Percentiles rank a stretch among this genome's conserved stretches.
phyloP scores from a whole-genome alignment of 2,797 vertebrate genomes.

The Uromys caudimaculatus region DNA sequence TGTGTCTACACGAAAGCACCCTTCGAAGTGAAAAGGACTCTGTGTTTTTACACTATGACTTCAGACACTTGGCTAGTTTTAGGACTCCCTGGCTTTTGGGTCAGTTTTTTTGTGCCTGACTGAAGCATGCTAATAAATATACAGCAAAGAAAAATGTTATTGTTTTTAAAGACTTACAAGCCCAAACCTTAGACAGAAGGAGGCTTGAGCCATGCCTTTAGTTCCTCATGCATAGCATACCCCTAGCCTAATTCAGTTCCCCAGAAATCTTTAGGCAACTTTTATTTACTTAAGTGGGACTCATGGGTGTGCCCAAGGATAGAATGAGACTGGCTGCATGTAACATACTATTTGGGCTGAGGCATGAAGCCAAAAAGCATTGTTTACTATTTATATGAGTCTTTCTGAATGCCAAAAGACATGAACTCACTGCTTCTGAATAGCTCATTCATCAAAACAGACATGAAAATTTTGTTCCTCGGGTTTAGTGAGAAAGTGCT shows the following conservation, averaged over 20 bases:
- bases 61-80: constrained; percentile 79
- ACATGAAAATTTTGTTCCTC: constrained; percentile 69
- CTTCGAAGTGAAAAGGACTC: constrained; percentile 80
- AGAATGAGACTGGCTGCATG: constrained; percentile 48
- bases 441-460: constrained; percentile 77
- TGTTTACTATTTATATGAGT: constrained; percentile 73
- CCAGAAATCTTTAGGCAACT: constrained; percentile 35
- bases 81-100: constrained; percentile 79
- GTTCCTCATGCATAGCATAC: neutral
- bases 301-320: constrained; percentile 31
- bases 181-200: neutral
- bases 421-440: constrained; percentile 77
- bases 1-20: constrained; percentile 79
- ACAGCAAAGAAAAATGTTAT: constrained; percentile 47
- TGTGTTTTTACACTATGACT: constrained; percentile 81
- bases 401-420: constrained; percentile 67
- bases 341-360: constrained; percentile 62
- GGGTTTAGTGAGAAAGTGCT: constrained; percentile 50
- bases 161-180: constrained; percentile 11
- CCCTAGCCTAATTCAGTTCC: neutral
- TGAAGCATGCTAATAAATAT: constrained; percentile 77
- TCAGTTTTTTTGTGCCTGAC: constrained; percentile 78
- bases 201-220: neutral
- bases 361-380: constrained; percentile 48
- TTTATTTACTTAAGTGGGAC: constrained; percentile 57